Base-by-base conservation (phyloP, 2,888 invertebrate genomes). In the Coleophora deauratella region DNA sequence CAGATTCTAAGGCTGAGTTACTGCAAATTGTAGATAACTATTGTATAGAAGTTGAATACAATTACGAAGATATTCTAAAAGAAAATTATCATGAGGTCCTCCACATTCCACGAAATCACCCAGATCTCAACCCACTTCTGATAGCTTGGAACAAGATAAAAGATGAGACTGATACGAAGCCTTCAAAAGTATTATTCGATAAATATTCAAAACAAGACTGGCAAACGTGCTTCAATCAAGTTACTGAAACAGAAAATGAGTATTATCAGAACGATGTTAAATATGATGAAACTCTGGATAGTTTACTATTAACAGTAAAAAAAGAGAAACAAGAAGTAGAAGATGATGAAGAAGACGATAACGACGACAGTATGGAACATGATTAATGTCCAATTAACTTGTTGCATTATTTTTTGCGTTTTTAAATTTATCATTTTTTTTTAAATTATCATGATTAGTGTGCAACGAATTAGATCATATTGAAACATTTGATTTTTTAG, bases 201-300 rank as follows among this genome's bases (percentile, higher is more conserved):
- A 35, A 32, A 11, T 44, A 32, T 31, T 11, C 35, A 2, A 41
- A 34, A 15, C 12, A 21, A 6, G 33, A 44, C 6, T 44, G 44
- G 44, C 15, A 28, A 11, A 33, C 38, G 32, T 41, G 28, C 27
- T 41, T 38, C n/a, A 27, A 44, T 15, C 15, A 12, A 3, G 44
- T 40, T 9, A 44, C 9, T 33, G 27, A 38, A 15, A 38, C 31
- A 33, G 44, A 44, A 11, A 27, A 37, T 10, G 44, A 44, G 12
- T 44, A 44, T 37, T 44, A 37, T 13, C 14, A 28, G 14, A 27
- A 44, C 31, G 40, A 41, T n/a, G 35, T 33, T 13, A 41, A 44
- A 33, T 14, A 13, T 1, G 39, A 39, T 9, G 34, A 33, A 27
- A 34, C 34, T 9, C 27, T 37, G 9, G n/a, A 34, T 6, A 11